A percentile compares a stretch with the other conserved stretches of the same genome.
These are phyloP conservation scores for Dorcus hopei DNA, from an alignment of 2,888 invertebrate species.

Conservation along the genomic window DNA sequence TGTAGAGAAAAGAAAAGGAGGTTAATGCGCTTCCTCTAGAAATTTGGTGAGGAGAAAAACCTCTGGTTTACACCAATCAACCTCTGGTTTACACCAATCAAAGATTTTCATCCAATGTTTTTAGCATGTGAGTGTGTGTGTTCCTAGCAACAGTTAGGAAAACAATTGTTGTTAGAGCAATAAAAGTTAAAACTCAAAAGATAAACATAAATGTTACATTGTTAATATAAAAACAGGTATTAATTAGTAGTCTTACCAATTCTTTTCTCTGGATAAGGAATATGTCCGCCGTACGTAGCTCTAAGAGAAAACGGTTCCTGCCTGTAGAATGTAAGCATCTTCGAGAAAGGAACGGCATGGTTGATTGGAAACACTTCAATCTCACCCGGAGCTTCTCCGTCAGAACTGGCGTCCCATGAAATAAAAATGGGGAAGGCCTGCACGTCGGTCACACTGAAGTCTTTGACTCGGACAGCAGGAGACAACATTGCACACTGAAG, in stretches of 20 bases:
- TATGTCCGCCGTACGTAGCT: constrained; percentile 74
- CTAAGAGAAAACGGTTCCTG: constrained; percentile 84
- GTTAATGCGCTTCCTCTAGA: too few relatives aligned
- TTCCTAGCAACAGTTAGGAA: too few relatives aligned
- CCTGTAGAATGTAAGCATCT: constrained; percentile 89
- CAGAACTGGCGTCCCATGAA: constrained; percentile 68
- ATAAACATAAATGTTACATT: too few relatives aligned
- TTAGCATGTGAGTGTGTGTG: too few relatives aligned
- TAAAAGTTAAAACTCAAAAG: too few relatives aligned
- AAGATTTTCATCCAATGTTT: too few relatives aligned
- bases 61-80: too few relatives aligned
- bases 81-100: too few relatives aligned
- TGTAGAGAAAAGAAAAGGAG: too few relatives aligned
- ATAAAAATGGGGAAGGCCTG: constrained; percentile 87
- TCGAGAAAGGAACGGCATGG: constrained; percentile 90
- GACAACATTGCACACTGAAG: constrained; percentile 96
- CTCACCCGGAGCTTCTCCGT: constrained; percentile 65
- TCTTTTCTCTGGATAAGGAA: constrained; percentile 72
- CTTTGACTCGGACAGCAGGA: constrained; percentile 94
- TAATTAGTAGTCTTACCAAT: constrained; percentile 61
- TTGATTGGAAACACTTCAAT: constrained; percentile 89
- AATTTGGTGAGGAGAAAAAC: too few relatives aligned
- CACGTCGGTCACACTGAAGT: constrained; percentile 90
- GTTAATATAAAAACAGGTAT: too few relatives aligned
- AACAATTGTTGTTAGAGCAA: too few relatives aligned